Conservation (phyloP, 2,113 vertebrate species). For the Donacobius atricapilla region DNA sequence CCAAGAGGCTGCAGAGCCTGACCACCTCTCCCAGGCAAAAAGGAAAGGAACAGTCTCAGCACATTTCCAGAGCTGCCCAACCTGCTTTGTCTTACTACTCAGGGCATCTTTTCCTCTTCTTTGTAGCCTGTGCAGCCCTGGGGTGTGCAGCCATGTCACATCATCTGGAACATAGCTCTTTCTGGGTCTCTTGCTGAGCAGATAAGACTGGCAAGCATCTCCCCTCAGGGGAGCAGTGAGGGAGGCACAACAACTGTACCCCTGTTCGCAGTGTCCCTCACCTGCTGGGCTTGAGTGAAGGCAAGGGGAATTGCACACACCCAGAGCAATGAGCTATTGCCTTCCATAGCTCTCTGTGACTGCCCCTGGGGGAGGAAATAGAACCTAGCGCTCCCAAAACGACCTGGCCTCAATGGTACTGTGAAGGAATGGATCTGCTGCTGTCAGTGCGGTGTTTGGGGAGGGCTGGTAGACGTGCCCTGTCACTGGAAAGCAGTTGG, state of each 20-base stretch:
- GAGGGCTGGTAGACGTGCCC: not conserved
- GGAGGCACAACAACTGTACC: not conserved
- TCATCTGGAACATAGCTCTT: not conserved
- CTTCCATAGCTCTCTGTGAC: not conserved
- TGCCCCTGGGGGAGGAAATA: not conserved
- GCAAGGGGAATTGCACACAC: not conserved
- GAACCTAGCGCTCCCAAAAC: not conserved
- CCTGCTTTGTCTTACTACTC: not conserved
- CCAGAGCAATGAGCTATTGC: not conserved
- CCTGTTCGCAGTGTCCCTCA: not conserved
- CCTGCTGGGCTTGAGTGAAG: not conserved
- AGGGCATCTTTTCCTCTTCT: not conserved
- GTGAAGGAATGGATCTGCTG: not conserved
- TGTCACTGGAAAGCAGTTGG: not conserved
- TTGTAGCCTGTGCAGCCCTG: not conserved
- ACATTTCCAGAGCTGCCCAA: not conserved
- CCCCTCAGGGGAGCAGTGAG: not conserved
- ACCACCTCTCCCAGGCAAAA: not conserved
- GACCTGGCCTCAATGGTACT: rapidly evolving
- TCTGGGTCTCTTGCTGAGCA: not conserved
- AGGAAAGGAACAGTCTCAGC: not conserved
- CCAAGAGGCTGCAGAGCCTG: not conserved
- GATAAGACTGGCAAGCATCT: not conserved
- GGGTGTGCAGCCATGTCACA: not conserved
- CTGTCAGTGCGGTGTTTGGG: rapidly evolving